Evolutionary conservation across 2,888 invertebrate species (phyloP), one percentile per base, ranked within the genome.

Genomic region (Euplexia lucipara): DNA sequence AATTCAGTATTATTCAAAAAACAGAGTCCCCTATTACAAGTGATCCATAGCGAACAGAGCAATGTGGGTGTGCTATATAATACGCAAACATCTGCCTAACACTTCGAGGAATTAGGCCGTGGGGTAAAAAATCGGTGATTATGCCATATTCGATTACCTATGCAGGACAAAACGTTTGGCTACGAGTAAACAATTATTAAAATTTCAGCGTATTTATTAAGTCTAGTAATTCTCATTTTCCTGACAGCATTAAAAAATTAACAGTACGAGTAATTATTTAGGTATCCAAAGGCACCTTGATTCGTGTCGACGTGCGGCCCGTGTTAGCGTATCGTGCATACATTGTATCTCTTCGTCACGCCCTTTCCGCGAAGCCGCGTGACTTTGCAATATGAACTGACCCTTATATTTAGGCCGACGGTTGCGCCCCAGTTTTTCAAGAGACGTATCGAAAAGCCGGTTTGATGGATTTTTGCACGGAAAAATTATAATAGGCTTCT

Each of bases 381-480:
- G 83, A 83, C 79, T 83, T 81, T 73, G 75, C 82, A 76, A 70
- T 78, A 79, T 75, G 65, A 77, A 78, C 77, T 83, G 84, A 81
- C 86, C 86, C 79, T 73, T 72, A 79, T 79, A 83, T 82, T 75
- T 67, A 83, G 83, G 80, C 71, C 79, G 77, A 57, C 56, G 32
- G 56, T 47, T 59, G 61, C 60, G 79, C 67, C 82, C 86, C 72
- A 84, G 71, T 86, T 87, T 72, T 84, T 70, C 66, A 58, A 76
- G 63, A 68, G 70, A 73, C 64, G 68, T 75, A 70, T 75, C 64
- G 62, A 75, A 78, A 79, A 76, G 66, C 68, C 58, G 42, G 48
- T 66, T 52, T 67, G 62, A 48, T 53, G 60, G 41, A 62, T 52
- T 65, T 75, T 74, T 70, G 42, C 64, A 73, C 64, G 67, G 53